Conservation (phyloP, 1,140 invertebrate species). For the Hyles vespertilio region DNA sequence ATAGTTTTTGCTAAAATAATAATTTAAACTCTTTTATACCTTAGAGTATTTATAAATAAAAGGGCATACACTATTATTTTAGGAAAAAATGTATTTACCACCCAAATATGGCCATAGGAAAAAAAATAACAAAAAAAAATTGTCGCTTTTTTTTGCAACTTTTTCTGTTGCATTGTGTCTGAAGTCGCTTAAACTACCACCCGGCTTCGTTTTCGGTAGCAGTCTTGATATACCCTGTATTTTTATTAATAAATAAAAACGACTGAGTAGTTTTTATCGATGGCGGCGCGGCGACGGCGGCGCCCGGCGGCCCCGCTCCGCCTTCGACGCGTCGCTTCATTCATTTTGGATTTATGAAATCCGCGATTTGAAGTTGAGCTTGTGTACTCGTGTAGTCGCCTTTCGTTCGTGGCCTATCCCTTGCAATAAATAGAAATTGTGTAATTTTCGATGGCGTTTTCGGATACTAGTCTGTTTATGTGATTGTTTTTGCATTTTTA, state of each 20-base stretch:
- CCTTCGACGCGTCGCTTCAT: slow-evolving; percentile 7
- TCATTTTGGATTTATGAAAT: slow-evolving; percentile 70
- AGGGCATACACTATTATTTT: no score
- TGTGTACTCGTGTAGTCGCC: slow-evolving; percentile 54
- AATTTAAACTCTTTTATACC: no score
- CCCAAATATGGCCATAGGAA: no score
- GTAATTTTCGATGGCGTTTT: slow-evolving; percentile 65
- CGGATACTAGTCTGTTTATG: slow-evolving; percentile 72
- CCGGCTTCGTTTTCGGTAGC: slow-evolving; percentile 21
- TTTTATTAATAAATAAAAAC: slow-evolving; percentile 74
- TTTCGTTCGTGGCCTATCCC: slow-evolving; percentile 66
- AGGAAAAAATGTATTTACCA: no score
- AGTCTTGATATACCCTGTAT: slow-evolving; percentile 75
- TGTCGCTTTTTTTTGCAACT: no score
- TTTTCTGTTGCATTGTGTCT: no score
- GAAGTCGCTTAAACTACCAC: no score
- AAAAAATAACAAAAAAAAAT: no score
- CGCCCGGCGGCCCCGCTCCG: not conserved
- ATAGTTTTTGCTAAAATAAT: no score
- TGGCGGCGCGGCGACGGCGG: slow-evolving; percentile 23
- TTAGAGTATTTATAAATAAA: no score
- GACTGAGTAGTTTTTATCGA: slow-evolving; percentile 74
- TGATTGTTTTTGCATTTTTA: slow-evolving; percentile 73
- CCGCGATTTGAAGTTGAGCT: slow-evolving; percentile 59
- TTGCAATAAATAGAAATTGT: slow-evolving; percentile 59